phyloP scores from a whole-genome alignment of 2,797 vertebrate genomes.

The Naso thynnoides region DNA sequence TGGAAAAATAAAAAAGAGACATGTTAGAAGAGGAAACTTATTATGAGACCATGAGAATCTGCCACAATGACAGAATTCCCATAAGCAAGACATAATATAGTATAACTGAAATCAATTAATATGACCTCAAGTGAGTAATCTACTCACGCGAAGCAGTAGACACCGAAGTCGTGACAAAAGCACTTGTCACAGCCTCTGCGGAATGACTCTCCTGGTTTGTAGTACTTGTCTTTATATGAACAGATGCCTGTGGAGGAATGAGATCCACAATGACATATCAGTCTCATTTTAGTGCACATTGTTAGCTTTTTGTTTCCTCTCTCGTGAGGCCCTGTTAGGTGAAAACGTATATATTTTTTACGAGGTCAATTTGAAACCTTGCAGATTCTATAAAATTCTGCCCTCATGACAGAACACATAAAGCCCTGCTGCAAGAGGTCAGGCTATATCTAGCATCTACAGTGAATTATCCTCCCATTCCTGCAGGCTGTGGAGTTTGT shows the following conservation, averaged over 20 bases:
- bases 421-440: conserved; percentile 36
- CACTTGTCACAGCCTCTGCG: conserved; percentile 79
- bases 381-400: conserved; percentile 19
- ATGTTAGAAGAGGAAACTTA: not conserved
- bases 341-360: not conserved
- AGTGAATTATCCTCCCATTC: conserved; percentile 23
- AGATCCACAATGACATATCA: not conserved
- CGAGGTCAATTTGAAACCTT: conserved; percentile 22
- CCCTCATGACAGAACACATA: conserved; percentile 11
- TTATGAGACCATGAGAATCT: not conserved
- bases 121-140: conserved; percentile 12
- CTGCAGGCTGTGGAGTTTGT: conserved; percentile 26
- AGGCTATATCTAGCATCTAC: conserved; percentile 41
- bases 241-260: conserved; percentile 64
- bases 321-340: not conserved
- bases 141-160: conserved; percentile 76
- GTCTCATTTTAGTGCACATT: not conserved
- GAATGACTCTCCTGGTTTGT: conserved; percentile 77
- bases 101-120: conserved; percentile 12
- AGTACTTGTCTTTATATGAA: conserved; percentile 69
- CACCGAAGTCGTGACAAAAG: conserved; percentile 75
- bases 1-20: conserved; percentile 23
- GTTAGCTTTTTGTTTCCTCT: not conserved
- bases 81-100: not conserved
- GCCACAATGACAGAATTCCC: not conserved